phyloP scores from a whole-genome alignment of 2,113 vertebrate species.

The Protobothrops flavoviridis region DNA sequence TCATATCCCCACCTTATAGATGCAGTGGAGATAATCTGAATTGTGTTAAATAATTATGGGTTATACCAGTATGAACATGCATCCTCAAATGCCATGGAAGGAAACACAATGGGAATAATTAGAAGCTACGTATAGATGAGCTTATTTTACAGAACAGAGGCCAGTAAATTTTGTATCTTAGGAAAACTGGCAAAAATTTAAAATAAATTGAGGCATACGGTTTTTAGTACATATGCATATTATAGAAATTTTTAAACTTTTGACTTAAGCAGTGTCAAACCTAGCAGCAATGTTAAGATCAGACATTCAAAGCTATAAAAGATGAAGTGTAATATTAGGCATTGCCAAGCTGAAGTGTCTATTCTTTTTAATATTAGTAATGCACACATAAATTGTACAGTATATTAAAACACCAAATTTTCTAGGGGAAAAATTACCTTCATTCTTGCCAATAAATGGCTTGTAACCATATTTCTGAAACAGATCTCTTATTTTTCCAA shows the following conservation, averaged over 20 bases:
- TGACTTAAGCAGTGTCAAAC: neutral
- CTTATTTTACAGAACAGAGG: neutral
- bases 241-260: neutral
- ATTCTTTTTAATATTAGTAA: neutral
- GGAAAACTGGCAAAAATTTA: neutral
- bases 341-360: neutral
- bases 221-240: neutral
- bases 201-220: neutral
- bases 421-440: slow-evolving; percentile 67
- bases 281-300: neutral
- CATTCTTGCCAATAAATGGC: slow-evolving; percentile 45
- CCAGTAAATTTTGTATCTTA: neutral
- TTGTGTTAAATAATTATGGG: neutral
- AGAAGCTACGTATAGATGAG: neutral
- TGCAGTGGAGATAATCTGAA: neutral
- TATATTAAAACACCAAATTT: neutral
- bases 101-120: neutral
- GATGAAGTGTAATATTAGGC: neutral
- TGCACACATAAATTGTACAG: neutral
- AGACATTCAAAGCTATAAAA: neutral
- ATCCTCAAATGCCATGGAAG: neutral
- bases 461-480: slow-evolving; percentile 84
- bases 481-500: slow-evolving; percentile 73
- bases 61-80: neutral
- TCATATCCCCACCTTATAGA: neutral